Evolutionary conservation across 2,888 invertebrate species (phyloP).

Genomic region (Rhagophthalmus giganteus): DNA sequence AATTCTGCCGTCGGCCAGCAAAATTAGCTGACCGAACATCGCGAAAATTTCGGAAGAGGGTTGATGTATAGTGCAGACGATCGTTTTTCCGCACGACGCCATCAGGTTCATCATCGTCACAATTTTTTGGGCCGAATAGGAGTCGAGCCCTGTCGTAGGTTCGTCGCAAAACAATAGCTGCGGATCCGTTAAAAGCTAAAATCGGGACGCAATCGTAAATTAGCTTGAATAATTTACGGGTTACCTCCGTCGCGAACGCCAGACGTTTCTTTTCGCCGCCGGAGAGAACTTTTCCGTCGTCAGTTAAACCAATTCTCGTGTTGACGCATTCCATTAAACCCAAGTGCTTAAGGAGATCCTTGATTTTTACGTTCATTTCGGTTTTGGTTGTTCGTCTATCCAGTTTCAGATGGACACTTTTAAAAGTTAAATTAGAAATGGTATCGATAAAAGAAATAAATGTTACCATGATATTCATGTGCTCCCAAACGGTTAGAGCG

Average conservation of each 20-base stretch:
- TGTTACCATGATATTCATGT: slow-evolving; percentile 82
- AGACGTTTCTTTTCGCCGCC: slow-evolving; percentile 93
- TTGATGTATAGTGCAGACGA: slow-evolving; percentile 93
- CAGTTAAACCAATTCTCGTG: slow-evolving; percentile 76
- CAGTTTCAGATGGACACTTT: slow-evolving; percentile 79
- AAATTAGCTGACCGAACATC: slow-evolving; percentile 76
- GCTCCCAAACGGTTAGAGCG: slow-evolving; percentile 83
- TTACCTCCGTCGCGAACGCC: slow-evolving; percentile 89
- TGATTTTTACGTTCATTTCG: slow-evolving; percentile 69
- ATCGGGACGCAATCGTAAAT: slow-evolving; percentile 17
- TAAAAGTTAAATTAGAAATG: no score
- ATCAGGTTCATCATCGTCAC: slow-evolving; percentile 70
- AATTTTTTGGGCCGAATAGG: slow-evolving; percentile 87
- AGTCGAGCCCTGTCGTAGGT: slow-evolving; percentile 92
- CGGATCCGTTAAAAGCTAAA: slow-evolving; percentile 83
- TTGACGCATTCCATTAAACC: slow-evolving; percentile 71
- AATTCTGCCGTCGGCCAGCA: slow-evolving; percentile 85
- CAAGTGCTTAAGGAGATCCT: slow-evolving; percentile 70
- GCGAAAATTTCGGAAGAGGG: slow-evolving; percentile 86
- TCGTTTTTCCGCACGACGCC: slow-evolving; percentile 78
- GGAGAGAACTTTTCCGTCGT: slow-evolving; percentile 78
- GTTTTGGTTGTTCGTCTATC: slow-evolving; percentile 66
- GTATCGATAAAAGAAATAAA: neutral
- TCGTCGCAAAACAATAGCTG: slow-evolving; percentile 93
- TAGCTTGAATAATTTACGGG: neutral